Percentiles rank a stretch among this genome's conserved stretches.
phyloP scores from a whole-genome alignment of 2,113 vertebrate genomes.

The Brevimyrus niger region DNA sequence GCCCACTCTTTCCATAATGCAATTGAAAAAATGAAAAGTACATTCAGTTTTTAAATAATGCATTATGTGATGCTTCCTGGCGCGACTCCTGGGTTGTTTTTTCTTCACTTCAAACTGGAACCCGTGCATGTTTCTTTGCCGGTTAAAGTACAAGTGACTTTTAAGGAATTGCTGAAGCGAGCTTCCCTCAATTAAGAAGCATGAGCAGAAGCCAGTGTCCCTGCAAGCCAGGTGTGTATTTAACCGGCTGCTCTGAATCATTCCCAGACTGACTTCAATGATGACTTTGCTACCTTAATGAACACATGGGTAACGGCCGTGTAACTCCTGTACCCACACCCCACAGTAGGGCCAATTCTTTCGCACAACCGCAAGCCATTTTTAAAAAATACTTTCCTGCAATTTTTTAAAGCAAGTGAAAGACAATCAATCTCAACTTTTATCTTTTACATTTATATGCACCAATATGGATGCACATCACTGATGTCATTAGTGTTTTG shows the following conservation, averaged over 20 bases:
- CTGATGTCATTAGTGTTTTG: neutral
- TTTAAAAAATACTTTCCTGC: neutral
- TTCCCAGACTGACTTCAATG: neutral
- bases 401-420: neutral
- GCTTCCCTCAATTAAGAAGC: neutral
- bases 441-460: neutral
- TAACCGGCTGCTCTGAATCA: neutral
- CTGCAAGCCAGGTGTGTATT: neutral
- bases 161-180: constrained; percentile 1
- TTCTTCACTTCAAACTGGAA: neutral
- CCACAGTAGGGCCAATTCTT: neutral
- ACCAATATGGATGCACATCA: neutral
- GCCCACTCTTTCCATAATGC: neutral
- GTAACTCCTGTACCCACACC: neutral
- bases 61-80: neutral
- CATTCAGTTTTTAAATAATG: neutral
- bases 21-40: neutral
- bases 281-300: neutral
- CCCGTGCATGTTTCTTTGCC: neutral
- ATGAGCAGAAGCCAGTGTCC: neutral
- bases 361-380: neutral
- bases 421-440: neutral
- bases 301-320: neutral
- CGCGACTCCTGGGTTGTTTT: neutral
- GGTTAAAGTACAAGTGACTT: neutral